Conservation (phyloP, 2,113 vertebrate genomes). For the Helogale parvula region DNA sequence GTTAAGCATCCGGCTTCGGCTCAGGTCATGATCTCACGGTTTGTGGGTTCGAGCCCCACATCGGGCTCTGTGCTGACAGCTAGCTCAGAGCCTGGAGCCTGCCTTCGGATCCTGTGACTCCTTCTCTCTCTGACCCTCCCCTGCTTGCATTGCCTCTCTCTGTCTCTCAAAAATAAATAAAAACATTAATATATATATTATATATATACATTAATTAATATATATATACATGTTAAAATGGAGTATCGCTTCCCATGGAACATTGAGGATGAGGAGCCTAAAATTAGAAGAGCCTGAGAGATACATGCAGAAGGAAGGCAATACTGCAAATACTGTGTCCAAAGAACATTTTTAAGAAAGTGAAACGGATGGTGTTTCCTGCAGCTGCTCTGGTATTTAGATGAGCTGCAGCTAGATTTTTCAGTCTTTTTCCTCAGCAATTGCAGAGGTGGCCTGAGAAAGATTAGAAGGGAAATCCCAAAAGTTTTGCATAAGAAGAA, state of each 20-base stretch:
- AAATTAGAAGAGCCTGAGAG: not conserved
- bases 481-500: slow-evolving; percentile 54
- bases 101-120: too few relatives aligned
- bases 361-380: not conserved
- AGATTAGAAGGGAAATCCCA: not conserved
- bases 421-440: not conserved
- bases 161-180: too few relatives aligned
- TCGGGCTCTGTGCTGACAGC: too few relatives aligned
- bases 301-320: not conserved
- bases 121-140: too few relatives aligned
- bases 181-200: not conserved
- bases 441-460: not conserved
- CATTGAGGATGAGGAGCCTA: not conserved
- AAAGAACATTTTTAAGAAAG: not conserved
- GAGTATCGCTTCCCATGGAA: not conserved
- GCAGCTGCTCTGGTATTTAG: not conserved
- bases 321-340: not conserved
- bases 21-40: too few relatives aligned
- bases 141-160: too few relatives aligned
- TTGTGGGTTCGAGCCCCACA: too few relatives aligned
- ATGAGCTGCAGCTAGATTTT: not conserved
- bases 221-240: not conserved
- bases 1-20: too few relatives aligned
- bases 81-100: too few relatives aligned
- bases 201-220: too few relatives aligned